Conservation (phyloP, 2,888 invertebrate species). For the Callyntrura guangdongensis region DNA sequence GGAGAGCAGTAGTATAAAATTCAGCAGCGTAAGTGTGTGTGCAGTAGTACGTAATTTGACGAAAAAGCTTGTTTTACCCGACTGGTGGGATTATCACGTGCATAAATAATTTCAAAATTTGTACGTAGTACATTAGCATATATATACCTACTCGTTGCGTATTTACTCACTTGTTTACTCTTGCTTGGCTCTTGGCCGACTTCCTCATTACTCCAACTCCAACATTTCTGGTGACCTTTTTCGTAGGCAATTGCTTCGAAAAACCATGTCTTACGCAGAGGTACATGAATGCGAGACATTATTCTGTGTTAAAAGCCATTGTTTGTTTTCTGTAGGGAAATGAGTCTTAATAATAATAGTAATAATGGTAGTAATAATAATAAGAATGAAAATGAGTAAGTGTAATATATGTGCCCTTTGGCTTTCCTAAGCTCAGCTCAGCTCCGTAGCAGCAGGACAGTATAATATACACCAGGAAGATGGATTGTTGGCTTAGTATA, state of each 20-base stretch:
- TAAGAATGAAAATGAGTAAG: neutral
- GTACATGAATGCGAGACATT: neutral
- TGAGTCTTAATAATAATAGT: slow-evolving; percentile 2
- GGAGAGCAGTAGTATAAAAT: slow-evolving; percentile 2
- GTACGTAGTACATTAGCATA: neutral
- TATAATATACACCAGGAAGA: neutral
- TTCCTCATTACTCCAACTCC: slow-evolving; percentile 24
- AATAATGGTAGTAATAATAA: slow-evolving; percentile 25
- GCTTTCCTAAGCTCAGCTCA: neutral
- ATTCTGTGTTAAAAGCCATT: slow-evolving; percentile 42
- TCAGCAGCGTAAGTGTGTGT: neutral
- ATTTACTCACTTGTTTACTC: neutral
- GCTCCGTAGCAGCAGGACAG: neutral
- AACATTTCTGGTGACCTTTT: slow-evolving; percentile 6
- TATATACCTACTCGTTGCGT: neutral
- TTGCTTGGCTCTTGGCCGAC: neutral
- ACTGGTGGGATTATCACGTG: slow-evolving; percentile 38
- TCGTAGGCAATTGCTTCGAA: neutral
- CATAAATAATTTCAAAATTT: slow-evolving; percentile 25
- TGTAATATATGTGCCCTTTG: slow-evolving; percentile 27
- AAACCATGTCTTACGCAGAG: neutral
- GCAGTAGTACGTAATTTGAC: too few relatives aligned
- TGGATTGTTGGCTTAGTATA: neutral
- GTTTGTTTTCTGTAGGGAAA: slow-evolving; percentile 40
- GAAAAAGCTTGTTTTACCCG: too few relatives aligned